phyloP scores from a whole-genome alignment of 2,113 vertebrate species.

The Notothenia rossii region DNA sequence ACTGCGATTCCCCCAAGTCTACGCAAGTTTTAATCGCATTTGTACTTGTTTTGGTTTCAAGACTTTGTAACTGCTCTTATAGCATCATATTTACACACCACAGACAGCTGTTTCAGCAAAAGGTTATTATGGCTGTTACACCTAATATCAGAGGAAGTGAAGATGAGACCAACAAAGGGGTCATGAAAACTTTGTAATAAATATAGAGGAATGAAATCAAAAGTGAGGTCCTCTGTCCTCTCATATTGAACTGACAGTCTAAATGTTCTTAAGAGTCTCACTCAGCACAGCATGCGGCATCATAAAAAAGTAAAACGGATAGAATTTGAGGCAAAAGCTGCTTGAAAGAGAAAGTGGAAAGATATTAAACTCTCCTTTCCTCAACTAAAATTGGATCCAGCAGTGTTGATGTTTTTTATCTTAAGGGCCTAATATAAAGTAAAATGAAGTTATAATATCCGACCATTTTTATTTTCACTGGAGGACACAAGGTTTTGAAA shows the following conservation, averaged over 20 bases:
- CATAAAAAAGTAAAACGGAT: neutral
- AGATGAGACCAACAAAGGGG: neutral
- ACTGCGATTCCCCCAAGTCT: too few species aligned
- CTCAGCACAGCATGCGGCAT: neutral
- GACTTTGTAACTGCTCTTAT: too few species aligned
- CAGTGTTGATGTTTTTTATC: constrained; percentile 15
- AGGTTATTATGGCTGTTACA: neutral
- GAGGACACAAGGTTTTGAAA: neutral
- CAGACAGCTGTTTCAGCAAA: neutral
- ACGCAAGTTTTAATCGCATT: too few species aligned
- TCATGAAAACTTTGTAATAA: neutral
- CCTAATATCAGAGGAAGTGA: neutral
- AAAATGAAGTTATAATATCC: neutral
- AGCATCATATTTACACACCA: too few species aligned
- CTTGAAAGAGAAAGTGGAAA: neutral
- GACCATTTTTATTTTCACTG: neutral
- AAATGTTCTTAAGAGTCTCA: neutral
- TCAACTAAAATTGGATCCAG: neutral
- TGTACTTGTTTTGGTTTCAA: neutral
- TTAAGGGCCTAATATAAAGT: neutral
- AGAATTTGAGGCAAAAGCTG: neutral
- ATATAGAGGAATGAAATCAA: neutral
- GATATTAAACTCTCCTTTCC: neutral
- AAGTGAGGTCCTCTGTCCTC: neutral
- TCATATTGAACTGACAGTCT: neutral